These are phyloP conservation scores for Amphiprion clarkii DNA, from an alignment of 2,797 vertebrate species.

Conservation along the genomic window DNA sequence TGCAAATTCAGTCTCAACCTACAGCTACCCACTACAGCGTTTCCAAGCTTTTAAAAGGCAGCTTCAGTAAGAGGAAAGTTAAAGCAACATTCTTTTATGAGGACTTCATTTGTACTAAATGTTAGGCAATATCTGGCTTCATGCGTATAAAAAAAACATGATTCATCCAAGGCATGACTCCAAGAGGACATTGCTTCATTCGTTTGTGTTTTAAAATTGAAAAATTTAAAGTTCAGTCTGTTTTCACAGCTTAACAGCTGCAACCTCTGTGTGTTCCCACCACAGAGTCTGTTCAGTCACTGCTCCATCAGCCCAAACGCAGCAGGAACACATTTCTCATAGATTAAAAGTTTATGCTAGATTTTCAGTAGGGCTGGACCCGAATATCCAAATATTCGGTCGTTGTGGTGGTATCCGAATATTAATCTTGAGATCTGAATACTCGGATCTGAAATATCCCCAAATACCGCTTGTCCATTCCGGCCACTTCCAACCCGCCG, in stretches of 20 bases:
- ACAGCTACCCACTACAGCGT: neutral
- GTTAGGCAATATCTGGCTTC: neutral
- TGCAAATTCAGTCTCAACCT: constrained; percentile 5
- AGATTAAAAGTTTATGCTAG: neutral
- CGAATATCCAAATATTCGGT: too few relatives aligned
- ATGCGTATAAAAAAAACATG: neutral
- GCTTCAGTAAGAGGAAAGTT: neutral
- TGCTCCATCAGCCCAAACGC: neutral
- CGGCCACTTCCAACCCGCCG: too few relatives aligned
- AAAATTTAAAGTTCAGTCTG: neutral
- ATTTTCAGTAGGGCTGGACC: neutral
- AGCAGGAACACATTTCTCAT: neutral
- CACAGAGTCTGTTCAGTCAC: too few relatives aligned
- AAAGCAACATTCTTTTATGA: neutral
- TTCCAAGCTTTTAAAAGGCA: constrained; percentile 14
- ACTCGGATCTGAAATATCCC: too few relatives aligned
- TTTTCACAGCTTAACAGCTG: neutral
- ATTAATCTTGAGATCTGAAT: too few relatives aligned
- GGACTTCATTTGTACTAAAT: neutral
- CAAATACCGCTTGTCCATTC: too few relatives aligned
- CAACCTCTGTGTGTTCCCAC: neutral
- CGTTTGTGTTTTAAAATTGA: neutral
- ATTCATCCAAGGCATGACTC: neutral
- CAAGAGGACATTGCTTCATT: neutral
- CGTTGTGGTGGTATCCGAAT: too few relatives aligned